phyloP scores from a whole-genome alignment of 2,113 vertebrate species.

The Diphyllodes magnificus region DNA sequence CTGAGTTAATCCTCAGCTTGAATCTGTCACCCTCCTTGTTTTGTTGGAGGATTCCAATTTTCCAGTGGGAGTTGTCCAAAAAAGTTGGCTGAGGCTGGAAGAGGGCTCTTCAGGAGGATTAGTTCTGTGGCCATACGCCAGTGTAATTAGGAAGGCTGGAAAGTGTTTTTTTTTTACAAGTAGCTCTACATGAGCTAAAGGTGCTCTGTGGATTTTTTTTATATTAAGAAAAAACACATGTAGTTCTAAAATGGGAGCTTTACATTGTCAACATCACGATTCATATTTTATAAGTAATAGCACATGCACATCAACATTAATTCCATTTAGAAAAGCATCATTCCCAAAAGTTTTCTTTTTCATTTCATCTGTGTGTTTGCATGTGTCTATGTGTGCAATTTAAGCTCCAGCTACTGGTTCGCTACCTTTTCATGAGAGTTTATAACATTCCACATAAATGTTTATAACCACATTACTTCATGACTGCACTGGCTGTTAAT shows the following conservation, averaged over 20 bases:
- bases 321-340: not conserved
- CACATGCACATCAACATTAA: rapidly evolving
- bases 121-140: not conserved
- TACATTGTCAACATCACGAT: not conserved
- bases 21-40: not conserved
- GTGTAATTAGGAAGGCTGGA: not conserved
- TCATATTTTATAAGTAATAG: not conserved
- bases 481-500: not conserved
- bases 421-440: not conserved
- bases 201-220: not conserved
- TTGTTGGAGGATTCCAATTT: not conserved
- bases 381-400: not conserved
- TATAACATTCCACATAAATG: not conserved
- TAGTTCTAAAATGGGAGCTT: not conserved
- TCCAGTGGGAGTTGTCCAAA: not conserved
- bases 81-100: not conserved
- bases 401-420: not conserved
- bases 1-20: not conserved
- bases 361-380: not conserved
- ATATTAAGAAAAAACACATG: not conserved
- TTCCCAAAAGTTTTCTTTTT: not conserved
- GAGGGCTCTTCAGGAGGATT: not conserved
- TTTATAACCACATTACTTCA: not conserved
- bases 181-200: not conserved
- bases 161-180: not conserved